phyloP scores from a whole-genome alignment of 2,888 invertebrate genomes.

The Drosophila formosana region DNA sequence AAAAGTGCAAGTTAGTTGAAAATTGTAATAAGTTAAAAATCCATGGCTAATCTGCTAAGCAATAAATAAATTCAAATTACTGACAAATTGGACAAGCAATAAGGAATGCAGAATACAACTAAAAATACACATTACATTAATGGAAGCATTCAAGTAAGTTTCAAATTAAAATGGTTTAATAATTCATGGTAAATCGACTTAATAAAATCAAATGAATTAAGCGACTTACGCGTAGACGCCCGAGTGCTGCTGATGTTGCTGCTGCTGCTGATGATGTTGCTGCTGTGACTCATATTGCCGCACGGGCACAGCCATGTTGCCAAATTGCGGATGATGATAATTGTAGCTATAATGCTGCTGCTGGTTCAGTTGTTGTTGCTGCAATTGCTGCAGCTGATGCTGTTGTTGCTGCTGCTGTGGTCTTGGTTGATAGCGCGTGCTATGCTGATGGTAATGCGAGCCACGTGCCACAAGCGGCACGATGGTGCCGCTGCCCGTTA shows the following conservation, averaged over 20 bases:
- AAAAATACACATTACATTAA: too few species aligned
- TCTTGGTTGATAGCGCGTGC: conserved; percentile 58
- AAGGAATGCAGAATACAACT: too few species aligned
- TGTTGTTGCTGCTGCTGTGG: conserved; percentile 54
- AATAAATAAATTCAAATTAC: too few species aligned
- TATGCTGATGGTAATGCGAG: conserved; percentile 63
- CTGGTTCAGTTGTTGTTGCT: conserved; percentile 55
- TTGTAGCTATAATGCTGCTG: conserved; percentile 74
- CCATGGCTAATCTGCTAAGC: too few species aligned
- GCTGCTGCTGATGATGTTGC: conserved; percentile 47
- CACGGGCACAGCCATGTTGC: conserved; percentile 84
- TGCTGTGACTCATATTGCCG: conserved; percentile 71
- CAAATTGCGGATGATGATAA: conserved; percentile 84
- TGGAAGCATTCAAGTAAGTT: neutral
- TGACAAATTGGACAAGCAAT: too few species aligned
- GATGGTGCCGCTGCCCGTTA: conserved; percentile 70
- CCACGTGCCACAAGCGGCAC: conserved; percentile 68
- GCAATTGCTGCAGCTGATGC: conserved; percentile 51
- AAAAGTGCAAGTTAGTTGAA: too few species aligned
- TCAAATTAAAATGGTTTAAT: too few species aligned
- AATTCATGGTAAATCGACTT: too few species aligned
- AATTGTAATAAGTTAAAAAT: too few species aligned
- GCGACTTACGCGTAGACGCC: conserved; percentile 69
- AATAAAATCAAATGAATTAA: neutral
- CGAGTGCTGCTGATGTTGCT: conserved; percentile 54